Percentiles rank a stretch among this genome's conserved stretches.
These are phyloP conservation scores for Siphlonurus alternatus DNA, from an alignment of 2,888 invertebrate genomes.

Conservation along the genomic window DNA sequence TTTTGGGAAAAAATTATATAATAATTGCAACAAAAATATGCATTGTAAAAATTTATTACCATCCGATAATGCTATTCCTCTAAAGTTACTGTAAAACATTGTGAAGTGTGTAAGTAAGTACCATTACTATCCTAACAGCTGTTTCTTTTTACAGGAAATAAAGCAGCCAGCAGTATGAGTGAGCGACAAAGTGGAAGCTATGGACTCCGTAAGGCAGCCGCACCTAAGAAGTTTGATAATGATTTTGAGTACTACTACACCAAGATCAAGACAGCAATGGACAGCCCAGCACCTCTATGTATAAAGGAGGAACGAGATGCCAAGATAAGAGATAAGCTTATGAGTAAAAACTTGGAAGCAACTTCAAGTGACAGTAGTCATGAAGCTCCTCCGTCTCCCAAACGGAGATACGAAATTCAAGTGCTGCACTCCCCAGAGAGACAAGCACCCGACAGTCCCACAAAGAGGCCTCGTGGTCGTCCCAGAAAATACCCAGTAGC, in stretches of 20 bases:
- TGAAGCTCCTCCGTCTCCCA: background rate
- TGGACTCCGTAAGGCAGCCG: conserved; percentile 13
- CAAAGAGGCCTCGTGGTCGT: conserved; percentile 9
- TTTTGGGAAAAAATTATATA: too few relatives aligned
- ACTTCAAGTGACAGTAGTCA: background rate
- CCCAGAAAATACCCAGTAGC: conserved; percentile 10
- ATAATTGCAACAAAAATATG: too few relatives aligned
- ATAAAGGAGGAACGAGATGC: conserved; percentile 3
- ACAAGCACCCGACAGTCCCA: background rate
- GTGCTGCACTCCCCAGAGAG: background rate
- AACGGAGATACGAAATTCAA: background rate
- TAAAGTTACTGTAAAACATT: too few relatives aligned
- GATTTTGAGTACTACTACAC: conserved; percentile 16
- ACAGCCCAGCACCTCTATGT: background rate
- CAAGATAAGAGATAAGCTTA: background rate
- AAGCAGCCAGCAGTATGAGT: conserved; percentile 12
- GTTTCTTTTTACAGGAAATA: conserved; percentile 4
- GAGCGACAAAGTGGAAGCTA: conserved; percentile 13
- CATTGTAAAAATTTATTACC: too few relatives aligned
- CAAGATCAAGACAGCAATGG: conserved; percentile 6
- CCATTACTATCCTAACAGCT: too few relatives aligned
- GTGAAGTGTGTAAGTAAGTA: too few relatives aligned
- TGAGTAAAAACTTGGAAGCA: background rate
- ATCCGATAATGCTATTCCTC: too few relatives aligned
- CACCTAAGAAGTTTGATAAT: conserved; percentile 14